Base-by-base conservation (phyloP, 2,888 invertebrate species). In the Sarcophaga variegata region DNA sequence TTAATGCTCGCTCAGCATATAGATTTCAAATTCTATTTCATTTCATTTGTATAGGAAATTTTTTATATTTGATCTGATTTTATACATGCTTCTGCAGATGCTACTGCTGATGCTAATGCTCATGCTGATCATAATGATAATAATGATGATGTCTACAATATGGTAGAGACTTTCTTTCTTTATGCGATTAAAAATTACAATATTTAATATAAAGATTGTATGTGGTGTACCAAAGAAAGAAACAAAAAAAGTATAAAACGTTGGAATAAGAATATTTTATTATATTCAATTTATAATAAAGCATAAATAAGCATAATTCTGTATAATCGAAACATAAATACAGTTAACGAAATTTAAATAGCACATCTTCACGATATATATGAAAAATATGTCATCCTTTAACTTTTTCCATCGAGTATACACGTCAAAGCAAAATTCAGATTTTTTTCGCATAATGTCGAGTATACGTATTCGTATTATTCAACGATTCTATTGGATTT, bases 241-340 rank as follows among this genome's bases (percentile, higher is more conserved):
- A 78, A 22, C 22, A 70, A 63, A n/a, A 67, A 5, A 70, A 64
- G 2, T 10, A 37, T 47, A 60, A 25, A 25, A 10, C 20, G 17
- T 22, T 47, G 10, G 25, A 37, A 81, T 78, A 75, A 83, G 81
- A 74, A 78, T 84, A 83, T 81, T 87, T 84, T 84, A 84, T 84
- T 87, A 81, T 81, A 81, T 83, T 76, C 72, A 86, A 79, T 81
- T 72, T 74, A 83, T 72, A 83, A 54, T 76, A 78, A 87, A 84
- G 81, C 74, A 84, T 83, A 79, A 84, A 84, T 78, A 78, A 80
- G 76, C 47, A 77, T 81, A 81, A 69, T 80, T 47, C 63, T 59
- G 12, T 37, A 12, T 27, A 45, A 67, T 25, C 22, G 22, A 47
- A 14, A 54, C 37, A 45, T 4, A 37, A 37, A 37, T 27, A 14